These are phyloP conservation scores for Colletes collaris DNA, from an alignment of 2,888 invertebrate species.

Conservation along the genomic window DNA sequence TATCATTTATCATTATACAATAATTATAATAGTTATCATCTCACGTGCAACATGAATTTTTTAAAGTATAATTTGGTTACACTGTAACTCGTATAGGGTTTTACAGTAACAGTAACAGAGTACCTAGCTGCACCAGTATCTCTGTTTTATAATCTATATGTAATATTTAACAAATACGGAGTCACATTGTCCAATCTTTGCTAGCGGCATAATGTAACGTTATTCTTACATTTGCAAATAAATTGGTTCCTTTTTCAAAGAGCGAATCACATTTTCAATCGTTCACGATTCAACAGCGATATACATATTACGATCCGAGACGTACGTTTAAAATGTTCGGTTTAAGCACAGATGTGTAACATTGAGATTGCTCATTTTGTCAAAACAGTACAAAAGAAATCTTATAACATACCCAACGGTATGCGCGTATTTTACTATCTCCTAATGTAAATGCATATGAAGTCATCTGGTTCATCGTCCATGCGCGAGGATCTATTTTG, in stretches of 20 bases:
- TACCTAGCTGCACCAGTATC: slow-evolving; percentile 27
- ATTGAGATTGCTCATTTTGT: slow-evolving; percentile 14
- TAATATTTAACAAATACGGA: slow-evolving; percentile 52
- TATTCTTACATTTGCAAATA: slow-evolving; percentile 23
- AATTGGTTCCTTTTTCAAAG: slow-evolving; percentile 21
- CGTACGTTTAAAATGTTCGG: slow-evolving; percentile 9
- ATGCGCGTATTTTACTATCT: slow-evolving; percentile 16
- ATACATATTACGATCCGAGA: slow-evolving; percentile 3
- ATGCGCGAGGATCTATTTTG: slow-evolving; percentile 32
- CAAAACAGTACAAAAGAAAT: slow-evolving; percentile 29
- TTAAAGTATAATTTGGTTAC: slow-evolving; percentile 67
- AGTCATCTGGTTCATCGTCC: slow-evolving; percentile 26
- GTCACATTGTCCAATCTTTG: slow-evolving; percentile 22
- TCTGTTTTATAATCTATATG: slow-evolving; percentile 58
- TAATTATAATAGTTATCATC: slow-evolving; percentile 70
- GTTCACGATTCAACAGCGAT: slow-evolving; percentile 23
- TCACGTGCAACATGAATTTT: slow-evolving; percentile 71
- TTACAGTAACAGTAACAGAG: slow-evolving; percentile 59
- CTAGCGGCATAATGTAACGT: slow-evolving; percentile 28
- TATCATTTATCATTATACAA: slow-evolving; percentile 64
- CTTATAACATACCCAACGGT: slow-evolving; percentile 17
- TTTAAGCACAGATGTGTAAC: neutral
- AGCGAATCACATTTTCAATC: slow-evolving; percentile 20
- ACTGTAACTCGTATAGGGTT: slow-evolving; percentile 59
- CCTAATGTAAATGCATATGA: slow-evolving; percentile 45